Conservation (phyloP, 2,888 invertebrate species). For the Cantharis rufa region DNA sequence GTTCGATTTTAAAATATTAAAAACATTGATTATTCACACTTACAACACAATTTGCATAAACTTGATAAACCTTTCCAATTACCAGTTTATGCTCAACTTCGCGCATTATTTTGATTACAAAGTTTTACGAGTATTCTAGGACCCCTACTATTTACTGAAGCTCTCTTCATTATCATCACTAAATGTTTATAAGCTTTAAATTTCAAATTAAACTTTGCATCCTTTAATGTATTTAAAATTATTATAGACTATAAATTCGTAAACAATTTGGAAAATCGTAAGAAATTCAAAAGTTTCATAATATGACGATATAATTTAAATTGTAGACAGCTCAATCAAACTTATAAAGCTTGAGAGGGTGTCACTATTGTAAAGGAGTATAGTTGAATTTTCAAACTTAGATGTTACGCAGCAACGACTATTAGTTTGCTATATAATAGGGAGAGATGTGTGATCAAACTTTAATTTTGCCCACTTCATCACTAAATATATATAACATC, state of each 20-base stretch:
- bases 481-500: no score
- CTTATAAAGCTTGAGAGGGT: no score
- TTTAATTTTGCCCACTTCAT: no score
- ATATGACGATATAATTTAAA: neutral
- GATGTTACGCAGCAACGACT: no score
- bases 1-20: neutral
- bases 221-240: neutral
- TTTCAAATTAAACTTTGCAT: neutral
- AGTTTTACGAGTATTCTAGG: constrained; percentile 18
- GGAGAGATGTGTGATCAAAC: no score
- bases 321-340: neutral
- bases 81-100: constrained; percentile 32
- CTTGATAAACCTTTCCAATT: constrained; percentile 45
- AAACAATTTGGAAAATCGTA: neutral
- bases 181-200: neutral
- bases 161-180: neutral
- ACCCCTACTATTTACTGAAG: constrained; percentile 1
- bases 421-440: no score
- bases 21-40: constrained; percentile 7
- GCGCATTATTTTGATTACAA: constrained; percentile 44
- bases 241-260: no score
- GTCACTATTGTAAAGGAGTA: no score
- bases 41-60: constrained; percentile 41
- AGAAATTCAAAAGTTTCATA: neutral
- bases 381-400: no score